These are phyloP conservation scores for Scaptomyza pallida DNA, from an alignment of 1,140 invertebrate species.

Conservation along the genomic window DNA sequence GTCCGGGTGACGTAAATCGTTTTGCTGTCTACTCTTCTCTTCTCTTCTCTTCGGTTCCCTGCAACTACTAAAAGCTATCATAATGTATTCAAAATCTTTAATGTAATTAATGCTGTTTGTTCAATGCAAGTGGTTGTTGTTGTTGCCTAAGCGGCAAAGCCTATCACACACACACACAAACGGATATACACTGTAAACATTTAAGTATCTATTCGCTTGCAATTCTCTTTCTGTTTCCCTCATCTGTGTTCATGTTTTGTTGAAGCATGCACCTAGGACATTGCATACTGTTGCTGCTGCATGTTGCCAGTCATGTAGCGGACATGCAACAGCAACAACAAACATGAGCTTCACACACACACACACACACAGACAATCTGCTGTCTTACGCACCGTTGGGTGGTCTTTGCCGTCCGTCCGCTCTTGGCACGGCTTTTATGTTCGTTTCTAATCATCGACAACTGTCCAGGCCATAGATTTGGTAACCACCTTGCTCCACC, in stretches of 20 bases:
- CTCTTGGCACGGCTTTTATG: slow-evolving; percentile 25
- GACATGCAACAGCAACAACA: slow-evolving; percentile 34
- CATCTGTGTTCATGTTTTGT: slow-evolving; percentile 39
- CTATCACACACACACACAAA: slow-evolving; percentile 3
- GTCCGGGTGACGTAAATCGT: slow-evolving; percentile 23
- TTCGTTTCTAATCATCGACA: slow-evolving; percentile 76
- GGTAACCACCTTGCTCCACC: slow-evolving; percentile 7
- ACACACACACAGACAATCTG: slow-evolving; percentile 6
- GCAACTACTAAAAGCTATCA: slow-evolving; percentile 46
- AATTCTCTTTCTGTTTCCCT: no score
- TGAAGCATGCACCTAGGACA: slow-evolving; percentile 50
- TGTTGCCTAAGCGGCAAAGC: slow-evolving; percentile 47
- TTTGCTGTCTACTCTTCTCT: neutral
- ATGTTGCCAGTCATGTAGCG: slow-evolving; percentile 59
- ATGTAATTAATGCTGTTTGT: slow-evolving; percentile 81
- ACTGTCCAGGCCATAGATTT: slow-evolving; percentile 72
- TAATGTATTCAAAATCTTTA: slow-evolving; percentile 81
- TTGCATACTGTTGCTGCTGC: slow-evolving; percentile 30
- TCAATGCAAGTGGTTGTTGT: slow-evolving; percentile 68
- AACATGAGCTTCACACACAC: neutral
- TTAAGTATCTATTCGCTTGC: neutral
- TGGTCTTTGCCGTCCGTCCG: no score
- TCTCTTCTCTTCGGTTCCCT: slow-evolving; percentile 8
- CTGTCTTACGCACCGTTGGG: slow-evolving; percentile 42
- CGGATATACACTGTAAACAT: neutral